These are phyloP conservation scores for Eupithecia dodoneata DNA, from an alignment of 2,888 invertebrate species.

Conservation along the genomic window DNA sequence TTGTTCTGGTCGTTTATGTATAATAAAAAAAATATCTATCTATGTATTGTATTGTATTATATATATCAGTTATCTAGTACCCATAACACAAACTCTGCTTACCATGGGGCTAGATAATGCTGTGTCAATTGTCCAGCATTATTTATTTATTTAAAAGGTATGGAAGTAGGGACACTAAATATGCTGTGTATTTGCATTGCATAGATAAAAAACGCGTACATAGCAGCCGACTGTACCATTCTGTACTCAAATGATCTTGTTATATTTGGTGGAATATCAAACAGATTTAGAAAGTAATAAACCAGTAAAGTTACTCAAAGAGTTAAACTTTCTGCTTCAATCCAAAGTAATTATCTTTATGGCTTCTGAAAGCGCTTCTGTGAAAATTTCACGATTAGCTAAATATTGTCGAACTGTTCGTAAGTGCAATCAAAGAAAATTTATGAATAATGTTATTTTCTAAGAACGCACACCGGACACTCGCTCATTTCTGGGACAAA, in stretches of 20 bases:
- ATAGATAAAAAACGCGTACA: no score
- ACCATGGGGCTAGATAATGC: no score
- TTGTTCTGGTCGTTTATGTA: no score
- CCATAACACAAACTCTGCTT: no score
- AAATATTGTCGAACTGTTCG: not conserved
- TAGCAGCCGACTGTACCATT: not conserved
- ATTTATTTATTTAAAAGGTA: no score
- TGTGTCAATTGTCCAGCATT: no score
- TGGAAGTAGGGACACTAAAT: no score
- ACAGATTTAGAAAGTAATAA: not conserved
- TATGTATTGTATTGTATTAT: no score
- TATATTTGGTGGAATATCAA: not conserved
- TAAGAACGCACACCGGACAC: not conserved
- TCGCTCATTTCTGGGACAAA: no score
- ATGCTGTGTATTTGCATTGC: no score
- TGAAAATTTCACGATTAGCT: not conserved
- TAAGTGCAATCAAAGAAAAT: not conserved
- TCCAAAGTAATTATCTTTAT: constrained; percentile 4
- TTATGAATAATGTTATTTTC: not conserved
- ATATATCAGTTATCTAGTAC: no score
- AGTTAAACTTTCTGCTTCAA: not conserved
- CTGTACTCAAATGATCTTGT: not conserved
- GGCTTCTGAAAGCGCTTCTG: not conserved
- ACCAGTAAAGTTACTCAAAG: not conserved
- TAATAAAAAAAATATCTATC: no score